Conservation (phyloP, 2,797 vertebrate genomes). For the Galago senegalensis region DNA sequence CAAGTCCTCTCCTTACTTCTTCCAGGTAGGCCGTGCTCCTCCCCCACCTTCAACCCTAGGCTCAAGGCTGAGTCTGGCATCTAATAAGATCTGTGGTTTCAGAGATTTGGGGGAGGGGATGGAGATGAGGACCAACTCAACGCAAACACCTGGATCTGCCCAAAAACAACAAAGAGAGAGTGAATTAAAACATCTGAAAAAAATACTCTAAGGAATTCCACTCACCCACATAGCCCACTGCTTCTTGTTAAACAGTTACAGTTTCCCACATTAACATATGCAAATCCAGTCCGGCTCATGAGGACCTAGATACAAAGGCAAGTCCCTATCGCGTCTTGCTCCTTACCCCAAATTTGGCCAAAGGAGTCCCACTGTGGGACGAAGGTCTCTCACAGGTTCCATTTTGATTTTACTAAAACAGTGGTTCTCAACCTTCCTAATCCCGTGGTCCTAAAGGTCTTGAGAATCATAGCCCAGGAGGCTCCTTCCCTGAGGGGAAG, state of each 20-base stretch:
- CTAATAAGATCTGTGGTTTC: conserved; percentile 68
- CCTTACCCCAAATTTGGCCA: background rate
- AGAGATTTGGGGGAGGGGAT: conserved; percentile 62
- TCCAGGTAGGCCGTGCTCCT: background rate
- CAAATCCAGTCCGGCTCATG: conserved; percentile 70
- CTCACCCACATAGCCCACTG: conserved; percentile 83
- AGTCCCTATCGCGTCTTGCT: background rate
- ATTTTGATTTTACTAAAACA: conserved; percentile 38
- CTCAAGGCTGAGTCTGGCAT: conserved; percentile 14
- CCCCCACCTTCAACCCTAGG: background rate
- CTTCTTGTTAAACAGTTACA: conserved; percentile 81
- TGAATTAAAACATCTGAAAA: conserved; percentile 85
- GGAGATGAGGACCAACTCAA: conserved; percentile 56
- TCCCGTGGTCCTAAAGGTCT: background rate
- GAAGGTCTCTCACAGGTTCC: conserved; percentile 31
- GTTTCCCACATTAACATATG: conserved; percentile 83
- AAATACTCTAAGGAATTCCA: conserved; percentile 82
- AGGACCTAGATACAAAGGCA: conserved; percentile 59
- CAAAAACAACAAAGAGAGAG: conserved; percentile 80
- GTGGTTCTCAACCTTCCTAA: no score
- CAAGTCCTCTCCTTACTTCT: background rate
- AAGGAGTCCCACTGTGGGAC: conserved; percentile 44
- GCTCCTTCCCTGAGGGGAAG: conserved; percentile 20
- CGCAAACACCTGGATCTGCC: conserved; percentile 82
- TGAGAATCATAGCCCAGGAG: background rate